Evolutionary conservation across 2,797 vertebrate species (phyloP).

Genomic region (Coreius guichenoti): DNA sequence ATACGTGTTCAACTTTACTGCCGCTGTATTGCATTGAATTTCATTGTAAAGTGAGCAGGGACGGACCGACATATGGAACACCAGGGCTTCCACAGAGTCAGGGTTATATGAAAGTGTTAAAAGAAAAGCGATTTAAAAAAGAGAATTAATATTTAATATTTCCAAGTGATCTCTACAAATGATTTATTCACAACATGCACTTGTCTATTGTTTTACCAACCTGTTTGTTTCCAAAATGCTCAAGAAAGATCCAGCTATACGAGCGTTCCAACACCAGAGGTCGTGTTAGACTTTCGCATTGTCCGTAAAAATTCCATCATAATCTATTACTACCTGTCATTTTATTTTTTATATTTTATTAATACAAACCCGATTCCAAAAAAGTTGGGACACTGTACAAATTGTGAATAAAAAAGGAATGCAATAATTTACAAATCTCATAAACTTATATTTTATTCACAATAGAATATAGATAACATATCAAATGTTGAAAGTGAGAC

Average conservation of each 20-base stretch:
- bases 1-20: background rate
- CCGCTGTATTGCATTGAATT: background rate
- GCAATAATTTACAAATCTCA: no score
- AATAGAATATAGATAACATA: no score
- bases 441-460: no score
- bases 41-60: background rate
- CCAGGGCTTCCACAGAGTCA: background rate
- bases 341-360: no score
- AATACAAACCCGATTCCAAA: no score
- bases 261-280: background rate
- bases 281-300: background rate
- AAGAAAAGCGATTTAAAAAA: background rate
- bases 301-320: background rate
- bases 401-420: no score
- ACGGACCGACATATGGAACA: background rate
- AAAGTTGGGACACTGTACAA: no score
- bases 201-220: background rate
- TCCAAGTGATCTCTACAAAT: background rate
- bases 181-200: background rate
- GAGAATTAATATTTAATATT: background rate
- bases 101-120: background rate
- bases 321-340: no score
- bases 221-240: background rate
- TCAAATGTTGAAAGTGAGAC: no score
- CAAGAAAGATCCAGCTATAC: background rate